These are phyloP conservation scores for Takifugu ocellatus DNA, from an alignment of 2,797 vertebrate species.

Conservation along the genomic window DNA sequence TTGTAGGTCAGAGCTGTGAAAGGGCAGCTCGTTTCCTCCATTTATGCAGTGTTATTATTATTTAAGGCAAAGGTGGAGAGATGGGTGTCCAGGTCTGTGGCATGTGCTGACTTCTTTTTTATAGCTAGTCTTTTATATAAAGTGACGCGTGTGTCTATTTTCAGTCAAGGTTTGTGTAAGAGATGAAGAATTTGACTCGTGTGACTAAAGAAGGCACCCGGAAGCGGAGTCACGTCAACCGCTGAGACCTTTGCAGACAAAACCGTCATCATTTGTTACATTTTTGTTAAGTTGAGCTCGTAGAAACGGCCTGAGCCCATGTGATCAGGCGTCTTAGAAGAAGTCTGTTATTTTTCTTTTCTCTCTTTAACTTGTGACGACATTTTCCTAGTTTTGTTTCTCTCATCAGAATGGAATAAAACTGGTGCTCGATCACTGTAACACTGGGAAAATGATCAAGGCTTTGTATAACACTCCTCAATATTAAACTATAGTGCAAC, in stretches of 20 bases:
- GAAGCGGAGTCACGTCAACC: conserved; percentile 9
- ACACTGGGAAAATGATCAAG: conserved; percentile 67
- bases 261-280: too few species aligned
- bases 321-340: conserved; percentile 29
- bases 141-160: conserved; percentile 57
- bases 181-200: conserved; percentile 17
- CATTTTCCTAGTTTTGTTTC: conserved; percentile 58
- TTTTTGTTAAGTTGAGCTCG: too few species aligned
- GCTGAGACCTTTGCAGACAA: too few species aligned
- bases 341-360: conserved; percentile 30
- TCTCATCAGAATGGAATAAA: conserved; percentile 53
- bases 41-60: too few species aligned
- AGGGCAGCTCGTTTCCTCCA: too few species aligned
- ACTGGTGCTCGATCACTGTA: conserved; percentile 66
- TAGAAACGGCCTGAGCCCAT: too few species aligned
- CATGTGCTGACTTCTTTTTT: conserved; percentile 36
- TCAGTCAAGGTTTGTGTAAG: conserved; percentile 38
- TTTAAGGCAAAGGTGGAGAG: conserved; percentile 19
- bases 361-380: conserved; percentile 56
- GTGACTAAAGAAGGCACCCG: conserved; percentile 45
- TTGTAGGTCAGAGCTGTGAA: too few species aligned
- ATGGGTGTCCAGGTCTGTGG: conserved; percentile 28
- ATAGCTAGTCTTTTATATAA: conserved; percentile 58
- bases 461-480: conserved; percentile 71
- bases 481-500: conserved; percentile 71